Percentiles rank a stretch among this genome's conserved stretches.
Evolutionary conservation across 2,797 vertebrate species (phyloP).

Genomic region (Ispidina picta): DNA sequence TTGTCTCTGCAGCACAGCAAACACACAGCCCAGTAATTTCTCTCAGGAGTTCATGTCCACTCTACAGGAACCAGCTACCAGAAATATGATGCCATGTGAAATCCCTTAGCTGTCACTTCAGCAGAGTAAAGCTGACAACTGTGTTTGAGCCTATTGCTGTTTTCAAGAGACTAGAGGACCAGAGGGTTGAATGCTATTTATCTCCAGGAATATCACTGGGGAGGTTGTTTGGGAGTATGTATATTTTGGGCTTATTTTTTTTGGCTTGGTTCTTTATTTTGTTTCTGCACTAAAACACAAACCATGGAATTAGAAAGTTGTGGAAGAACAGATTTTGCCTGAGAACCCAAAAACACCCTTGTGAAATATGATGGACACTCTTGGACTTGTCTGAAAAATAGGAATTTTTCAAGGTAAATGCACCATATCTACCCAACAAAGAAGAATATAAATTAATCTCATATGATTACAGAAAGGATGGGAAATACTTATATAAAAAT

Average conservation of each 20-base stretch:
- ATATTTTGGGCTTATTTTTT: neutral
- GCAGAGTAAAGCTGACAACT: neutral
- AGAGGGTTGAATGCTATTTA: neutral
- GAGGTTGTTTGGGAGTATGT: neutral
- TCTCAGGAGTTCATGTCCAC: neutral
- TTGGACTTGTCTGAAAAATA: neutral
- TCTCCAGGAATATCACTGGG: neutral
- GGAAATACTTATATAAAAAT: neutral
- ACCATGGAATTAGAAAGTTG: neutral
- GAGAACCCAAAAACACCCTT: neutral
- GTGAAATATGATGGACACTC: neutral
- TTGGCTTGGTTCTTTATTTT: neutral
- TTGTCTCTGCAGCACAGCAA: neutral
- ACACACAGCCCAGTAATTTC: neutral
- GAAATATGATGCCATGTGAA: neutral
- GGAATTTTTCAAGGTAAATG: neutral
- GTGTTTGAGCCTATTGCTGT: neutral
- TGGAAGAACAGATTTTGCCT: neutral
- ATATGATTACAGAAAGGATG: neutral
- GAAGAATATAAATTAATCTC: neutral
- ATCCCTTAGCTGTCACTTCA: neutral
- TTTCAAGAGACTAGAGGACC: neutral
- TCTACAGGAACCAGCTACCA: neutral
- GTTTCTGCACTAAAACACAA: neutral
- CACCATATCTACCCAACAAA: neutral